These are phyloP conservation scores for Eupleurogrammus muticus DNA, from an alignment of 2,797 vertebrate genomes.

Conservation along the genomic window DNA sequence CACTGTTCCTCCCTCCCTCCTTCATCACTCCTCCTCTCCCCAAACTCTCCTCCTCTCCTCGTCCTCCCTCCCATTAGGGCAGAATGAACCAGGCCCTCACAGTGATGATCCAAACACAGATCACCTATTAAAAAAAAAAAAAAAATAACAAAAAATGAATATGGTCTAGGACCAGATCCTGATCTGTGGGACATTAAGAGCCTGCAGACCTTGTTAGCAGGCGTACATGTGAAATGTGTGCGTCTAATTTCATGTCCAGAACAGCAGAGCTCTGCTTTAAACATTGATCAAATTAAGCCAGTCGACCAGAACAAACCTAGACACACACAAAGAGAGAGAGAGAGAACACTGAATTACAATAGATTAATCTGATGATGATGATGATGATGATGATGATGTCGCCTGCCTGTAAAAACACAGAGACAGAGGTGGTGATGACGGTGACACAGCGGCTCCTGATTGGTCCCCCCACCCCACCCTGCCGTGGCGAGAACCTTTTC, in stretches of 20 bases:
- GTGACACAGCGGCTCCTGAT: slow-evolving; percentile 37
- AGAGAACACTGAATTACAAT: slow-evolving; percentile 49
- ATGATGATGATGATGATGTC: slow-evolving; percentile 18
- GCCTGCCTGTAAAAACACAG: slow-evolving; percentile 33
- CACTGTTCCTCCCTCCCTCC: slow-evolving; percentile 54
- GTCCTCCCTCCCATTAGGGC: slow-evolving; percentile 21
- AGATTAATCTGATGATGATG: slow-evolving; percentile 58
- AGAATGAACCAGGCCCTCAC: slow-evolving; percentile 36
- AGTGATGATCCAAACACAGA: slow-evolving; percentile 27
- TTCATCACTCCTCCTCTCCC: slow-evolving; percentile 46
- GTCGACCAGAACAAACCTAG: slow-evolving; percentile 60
- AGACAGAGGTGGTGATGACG: slow-evolving; percentile 26
- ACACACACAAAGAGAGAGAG: background rate
- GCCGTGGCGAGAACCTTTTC: slow-evolving; percentile 41
- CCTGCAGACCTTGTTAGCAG: slow-evolving; percentile 18
- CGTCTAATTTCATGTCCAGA: slow-evolving; percentile 45
- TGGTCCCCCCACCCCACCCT: slow-evolving; percentile 12
- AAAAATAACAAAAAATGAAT: slow-evolving; percentile 8
- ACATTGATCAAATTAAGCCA: slow-evolving; percentile 66
- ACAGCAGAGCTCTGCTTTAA: slow-evolving; percentile 45
- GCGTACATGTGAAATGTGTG: slow-evolving; percentile 25
- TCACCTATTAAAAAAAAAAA: slow-evolving; percentile 36
- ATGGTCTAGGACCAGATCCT: slow-evolving; percentile 48
- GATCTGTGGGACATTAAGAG: slow-evolving; percentile 18
- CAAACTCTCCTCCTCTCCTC: slow-evolving; percentile 40